Base-by-base conservation (phyloP, 2,113 vertebrate genomes). In the Hiodon tergisus region DNA sequence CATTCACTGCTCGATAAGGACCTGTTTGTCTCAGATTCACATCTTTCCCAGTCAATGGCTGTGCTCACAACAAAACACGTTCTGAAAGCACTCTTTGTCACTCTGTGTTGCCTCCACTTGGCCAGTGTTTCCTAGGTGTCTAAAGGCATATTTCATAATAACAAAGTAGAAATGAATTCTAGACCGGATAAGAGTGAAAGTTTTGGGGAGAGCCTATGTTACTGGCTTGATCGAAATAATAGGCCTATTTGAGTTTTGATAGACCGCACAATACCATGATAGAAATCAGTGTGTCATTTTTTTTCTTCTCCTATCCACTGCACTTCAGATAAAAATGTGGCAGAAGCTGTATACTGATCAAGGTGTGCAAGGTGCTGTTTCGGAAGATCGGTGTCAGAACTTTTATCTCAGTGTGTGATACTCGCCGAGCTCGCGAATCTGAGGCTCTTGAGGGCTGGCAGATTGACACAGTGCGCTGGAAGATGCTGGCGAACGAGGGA, bases 11-110 rank as follows among this genome's bases (percentile, higher is more conserved):
- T 69, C 74, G 81, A 81, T 79, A 75, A 78, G 79, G 78, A 52
- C 47, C 58, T 70, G 67, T 48, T 67, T 67, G 69, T 57, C 65
- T 76, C 72, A 61, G 76, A 84, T 84, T 81, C 69, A 47, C 77
- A 82, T 84, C 83, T 79, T 67, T 73, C 67, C 68, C 72, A 69
- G 69, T 79, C 81, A 79, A 77, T 83, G 76, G 78, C 76, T 79
- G 60, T 59, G 76, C 50, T 67, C 70, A 72, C 69, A 55, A 31
- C 66, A 78, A 63, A 67, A 77, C 72, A 75, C 11, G 31, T 71
- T 31, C 47, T 67, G 73, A 75, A 62, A 80, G 62, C 52, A 79
- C 71, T 75, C 67, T 79, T 67, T 78, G 66, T 81, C 79, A 76
- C 58, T 61, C 31, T 73, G 31, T 31, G 69, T 75, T 76, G 79